Evolutionary conservation across 2,888 invertebrate species (phyloP), one percentile per base, ranked within the genome.

Genomic region (Drosophila subquinaria): DNA sequence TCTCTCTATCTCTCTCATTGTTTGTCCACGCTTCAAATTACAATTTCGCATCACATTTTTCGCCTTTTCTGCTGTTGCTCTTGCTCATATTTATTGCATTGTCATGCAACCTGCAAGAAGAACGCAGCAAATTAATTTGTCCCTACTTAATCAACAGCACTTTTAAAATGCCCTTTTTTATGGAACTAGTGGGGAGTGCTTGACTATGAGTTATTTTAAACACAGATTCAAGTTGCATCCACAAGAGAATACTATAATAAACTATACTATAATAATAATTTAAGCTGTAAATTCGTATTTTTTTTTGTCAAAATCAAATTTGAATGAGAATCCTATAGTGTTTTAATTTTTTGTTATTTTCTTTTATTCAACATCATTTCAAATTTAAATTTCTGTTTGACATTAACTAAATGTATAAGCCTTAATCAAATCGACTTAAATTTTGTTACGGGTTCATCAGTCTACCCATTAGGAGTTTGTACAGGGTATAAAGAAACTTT

Each of bases 41-140:
- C 69, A 53, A 55, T 69, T 87, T 88, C 64, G 60, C 48, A 57
- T 63, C 55, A 13, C 17, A 30, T 55, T 65, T 48, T 43, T 23
- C 36, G 52, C 42, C 8, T 45, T 45, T 65, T 48, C 47, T 23
- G 51, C 48, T 20, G 52, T 53, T 60, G 15, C 60, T 57, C 30
- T 23, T 65, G 42, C 53, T 69, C 78, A 80, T 82, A 82, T 88
- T 73, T 86, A 80, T 71, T 62, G 81, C 83, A 80, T 68, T 85
- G 65, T 73, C 73, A 52, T 73, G 70, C 57, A 50, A 57, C 50
- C 56, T 63, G 57, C 56, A 70, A 69, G 64, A 67, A 67, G 69
- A 69, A 53, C 65, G 63, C 69, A 67, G 64, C 61, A 78, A 76
- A 82, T 86, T 65, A 80, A 90, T 76, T 75, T 69, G 59, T 66